Evolutionary conservation across 2,888 invertebrate species (phyloP), one percentile per base, ranked within the genome.

Genomic region (Conchocele bisecta): DNA sequence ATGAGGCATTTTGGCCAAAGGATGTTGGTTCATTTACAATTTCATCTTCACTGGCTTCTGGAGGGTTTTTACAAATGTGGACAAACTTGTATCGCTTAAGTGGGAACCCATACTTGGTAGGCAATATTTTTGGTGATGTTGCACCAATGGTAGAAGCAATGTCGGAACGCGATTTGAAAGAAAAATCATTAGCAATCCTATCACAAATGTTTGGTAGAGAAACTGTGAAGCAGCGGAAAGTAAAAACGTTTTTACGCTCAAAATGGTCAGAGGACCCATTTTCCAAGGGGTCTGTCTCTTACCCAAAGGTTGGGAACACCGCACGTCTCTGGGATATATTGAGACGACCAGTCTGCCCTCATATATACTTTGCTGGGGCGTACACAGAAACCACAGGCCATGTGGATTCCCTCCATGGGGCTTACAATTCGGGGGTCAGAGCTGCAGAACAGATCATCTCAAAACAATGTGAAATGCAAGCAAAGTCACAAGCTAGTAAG

Each of bases 291-390:
- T 67, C 75, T 26, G 61, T 64, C 13, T 73, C 84, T 2, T 88
- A 84, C 60, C 84, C 88, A 29, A 73, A 63, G 71, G 82, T 84
- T 59, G 86, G 87, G 74, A 73, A 65, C 56, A 61, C 24, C 17
- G 60, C 68, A 9, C 53, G 63, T 1, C 22, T 83, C 15, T 85
- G 82, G 83, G 71, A 83, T 42, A 71, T 64, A 1, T 65, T 86
- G 15, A 53, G 79, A 0, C 37, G 74, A 41, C 86, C 87, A 0
- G 59, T 83, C 11, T 88, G 87, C 56, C 87, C 87, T 2, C 69
- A 82, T 54, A 73, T 88, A 15, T 86, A 83, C 66, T 84, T 88
- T 76, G 87, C 85, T 26, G 86, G 86, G 0, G 84, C 85, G 20
- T 76, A 86, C 61, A 83, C 86, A n/a, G 65, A 77, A 22, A 33